Base-by-base conservation (phyloP, 2,113 vertebrate genomes). In the Corynorhinus townsendii region DNA sequence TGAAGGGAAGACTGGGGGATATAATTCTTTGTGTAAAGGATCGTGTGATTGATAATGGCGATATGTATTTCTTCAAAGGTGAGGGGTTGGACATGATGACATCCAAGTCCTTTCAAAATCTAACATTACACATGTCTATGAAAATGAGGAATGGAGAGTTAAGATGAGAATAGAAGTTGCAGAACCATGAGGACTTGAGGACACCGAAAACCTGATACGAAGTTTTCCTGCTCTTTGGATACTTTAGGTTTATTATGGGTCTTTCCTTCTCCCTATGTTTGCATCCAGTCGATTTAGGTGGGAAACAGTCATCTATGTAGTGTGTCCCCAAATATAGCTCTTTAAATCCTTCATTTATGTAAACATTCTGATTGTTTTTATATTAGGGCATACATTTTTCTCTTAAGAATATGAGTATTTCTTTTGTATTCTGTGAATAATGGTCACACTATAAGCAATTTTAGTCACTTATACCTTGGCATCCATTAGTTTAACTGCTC, bases 41-140 rank as follows among this genome's bases (percentile, higher is more conserved):
- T 80, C 93, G 40, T 47, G 24, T 75, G 92, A 76, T 82, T 69
- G 56, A 86, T 66, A 56, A 69, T 81, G 43, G 69, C 17, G 79
- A 56, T 9, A 33, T 24, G 35, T 26, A 79, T 92, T 82, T 90
- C 43, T 88, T 56, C 90, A 54, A 91, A 91, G 20, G 92, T 86
- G 79, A 93, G 90, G 81, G 54, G 20, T 12, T 88, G 17, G 62
- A 66, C 59, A 16, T 9, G 43, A 72, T 77, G 89, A 92, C 24
- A 71, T 82, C 16, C 24, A 79, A n/a, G 20, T 83, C 43, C 59
- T 96, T 82, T 82, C 24, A 80, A 85, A 95, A 92, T 84, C 80
- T 90, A 81, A 86, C 94, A 77, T 87, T 62, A 92, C 33, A 80
- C 7, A 6, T 69, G 71, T 75, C 73, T 89, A 14, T 45, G 90